These are phyloP conservation scores for Leucania comma DNA, from an alignment of 2,888 invertebrate species.

Conservation along the genomic window DNA sequence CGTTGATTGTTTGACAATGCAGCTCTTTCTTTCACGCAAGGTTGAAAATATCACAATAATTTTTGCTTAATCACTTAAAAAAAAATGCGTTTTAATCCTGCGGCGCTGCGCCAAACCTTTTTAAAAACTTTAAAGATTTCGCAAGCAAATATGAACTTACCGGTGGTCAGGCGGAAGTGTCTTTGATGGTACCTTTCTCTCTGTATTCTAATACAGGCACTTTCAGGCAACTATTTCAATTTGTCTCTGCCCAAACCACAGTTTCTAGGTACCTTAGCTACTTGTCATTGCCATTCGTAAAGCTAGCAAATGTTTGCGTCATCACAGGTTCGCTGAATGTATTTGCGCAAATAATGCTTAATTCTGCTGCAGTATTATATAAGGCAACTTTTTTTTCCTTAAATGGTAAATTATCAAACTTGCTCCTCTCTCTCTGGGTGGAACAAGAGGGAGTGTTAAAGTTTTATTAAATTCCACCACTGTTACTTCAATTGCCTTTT, in stretches of 20 bases:
- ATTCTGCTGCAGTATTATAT: neutral
- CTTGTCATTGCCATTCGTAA: conserved; percentile 1
- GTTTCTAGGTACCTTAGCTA: neutral
- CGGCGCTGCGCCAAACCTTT: too few relatives aligned
- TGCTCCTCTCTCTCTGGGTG: too few relatives aligned
- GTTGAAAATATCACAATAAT: neutral
- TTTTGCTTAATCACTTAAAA: too few relatives aligned
- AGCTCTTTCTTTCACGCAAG: neutral
- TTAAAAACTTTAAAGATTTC: too few relatives aligned
- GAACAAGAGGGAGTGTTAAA: too few relatives aligned
- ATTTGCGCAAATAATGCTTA: neutral
- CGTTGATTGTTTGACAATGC: neutral
- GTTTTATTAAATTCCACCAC: too few relatives aligned
- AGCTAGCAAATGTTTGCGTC: neutral
- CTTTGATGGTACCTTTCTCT: too few relatives aligned
- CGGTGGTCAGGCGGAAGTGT: too few relatives aligned
- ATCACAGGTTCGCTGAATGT: neutral
- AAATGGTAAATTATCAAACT: too few relatives aligned
- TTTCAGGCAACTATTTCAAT: conserved; percentile 6
- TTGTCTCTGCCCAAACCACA: neutral
- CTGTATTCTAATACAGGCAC: neutral
- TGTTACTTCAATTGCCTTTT: too few relatives aligned
- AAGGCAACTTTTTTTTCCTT: neutral
- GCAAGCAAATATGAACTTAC: too few relatives aligned
- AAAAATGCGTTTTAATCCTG: too few relatives aligned